Percentiles rank a stretch among this genome's conserved stretches.
These are phyloP conservation scores for Calonectris borealis DNA, from an alignment of 2,113 vertebrate species.

Conservation along the genomic window DNA sequence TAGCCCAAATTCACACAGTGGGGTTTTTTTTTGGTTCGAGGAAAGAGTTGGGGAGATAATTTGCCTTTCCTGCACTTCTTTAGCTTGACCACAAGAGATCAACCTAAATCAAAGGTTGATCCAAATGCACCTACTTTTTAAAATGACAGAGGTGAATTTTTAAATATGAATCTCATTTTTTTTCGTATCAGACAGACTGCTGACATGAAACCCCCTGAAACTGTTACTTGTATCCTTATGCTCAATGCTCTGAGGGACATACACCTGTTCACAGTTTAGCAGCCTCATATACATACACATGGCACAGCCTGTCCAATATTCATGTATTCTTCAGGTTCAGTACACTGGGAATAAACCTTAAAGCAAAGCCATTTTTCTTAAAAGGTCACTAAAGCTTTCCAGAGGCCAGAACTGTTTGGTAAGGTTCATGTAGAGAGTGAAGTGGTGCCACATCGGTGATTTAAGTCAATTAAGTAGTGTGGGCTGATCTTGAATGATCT, in stretches of 20 bases:
- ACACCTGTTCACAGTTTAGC: neutral
- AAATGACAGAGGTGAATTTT: neutral
- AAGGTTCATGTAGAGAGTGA: neutral
- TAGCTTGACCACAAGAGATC: neutral
- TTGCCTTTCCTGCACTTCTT: neutral
- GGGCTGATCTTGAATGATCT: neutral
- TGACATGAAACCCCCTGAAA: neutral
- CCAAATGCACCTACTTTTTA: neutral
- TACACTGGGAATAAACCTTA: neutral
- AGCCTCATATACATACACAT: neutral
- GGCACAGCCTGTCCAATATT: neutral
- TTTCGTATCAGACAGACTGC: neutral
- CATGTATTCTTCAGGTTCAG: neutral
- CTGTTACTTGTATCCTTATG: neutral
- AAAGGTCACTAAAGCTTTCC: neutral
- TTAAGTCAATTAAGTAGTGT: neutral
- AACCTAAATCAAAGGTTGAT: neutral
- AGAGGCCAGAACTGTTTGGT: neutral
- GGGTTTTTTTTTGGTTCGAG: neutral
- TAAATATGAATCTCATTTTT: neutral
- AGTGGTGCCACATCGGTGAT: neutral
- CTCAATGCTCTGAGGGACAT: neutral
- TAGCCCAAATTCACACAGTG: neutral
- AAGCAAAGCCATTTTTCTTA: neutral
- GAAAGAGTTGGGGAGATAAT: neutral